A percentile compares a stretch with the other conserved stretches of the same genome.
Evolutionary conservation across 2,888 invertebrate species (phyloP).

Genomic region (Ichneumoninae sp.): DNA sequence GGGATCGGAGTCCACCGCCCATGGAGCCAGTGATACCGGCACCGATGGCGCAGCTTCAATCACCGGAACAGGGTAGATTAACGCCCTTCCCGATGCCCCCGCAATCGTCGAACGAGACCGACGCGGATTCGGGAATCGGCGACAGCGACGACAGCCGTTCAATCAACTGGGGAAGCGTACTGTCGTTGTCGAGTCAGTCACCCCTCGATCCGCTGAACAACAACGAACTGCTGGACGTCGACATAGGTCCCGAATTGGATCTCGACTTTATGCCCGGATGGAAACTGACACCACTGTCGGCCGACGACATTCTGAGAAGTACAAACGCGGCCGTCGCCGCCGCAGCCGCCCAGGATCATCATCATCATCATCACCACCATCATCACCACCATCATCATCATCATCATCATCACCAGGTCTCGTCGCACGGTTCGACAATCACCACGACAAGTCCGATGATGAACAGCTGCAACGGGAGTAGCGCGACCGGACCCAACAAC

Average conservation of each 20-base stretch:
- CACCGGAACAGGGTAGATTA: conserved; percentile 82
- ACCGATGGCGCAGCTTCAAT: conserved; percentile 83
- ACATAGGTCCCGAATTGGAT: conserved; percentile 88
- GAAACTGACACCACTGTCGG: conserved; percentile 85
- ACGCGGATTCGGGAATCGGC: conserved; percentile 91
- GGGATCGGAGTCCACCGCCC: conserved; percentile 85
- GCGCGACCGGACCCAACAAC: conserved; percentile 66
- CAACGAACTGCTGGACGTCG: conserved; percentile 90
- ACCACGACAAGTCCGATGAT: conserved; percentile 57
- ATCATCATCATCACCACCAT: conserved; percentile 64
- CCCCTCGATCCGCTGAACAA: conserved; percentile 93
- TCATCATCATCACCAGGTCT: conserved; percentile 64
- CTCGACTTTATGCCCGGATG: conserved; percentile 88
- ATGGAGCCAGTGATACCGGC: conserved; percentile 83
- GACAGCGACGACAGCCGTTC: conserved; percentile 89
- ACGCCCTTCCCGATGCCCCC: conserved; percentile 84
- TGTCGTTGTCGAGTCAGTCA: conserved; percentile 94
- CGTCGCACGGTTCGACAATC: conserved; percentile 68
- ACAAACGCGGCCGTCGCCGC: conserved; percentile 75
- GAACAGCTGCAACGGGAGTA: conserved; percentile 72
- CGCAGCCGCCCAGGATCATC: conserved; percentile 71
- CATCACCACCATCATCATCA: conserved; percentile 66
- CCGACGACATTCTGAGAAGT: conserved; percentile 85
- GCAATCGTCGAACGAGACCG: conserved; percentile 87
- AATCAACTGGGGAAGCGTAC: conserved; percentile 96